A percentile compares a stretch with the other conserved stretches of the same genome.
These are phyloP conservation scores for Bubo blakistoni DNA, from an alignment of 2,113 vertebrate species.

Conservation along the genomic window DNA sequence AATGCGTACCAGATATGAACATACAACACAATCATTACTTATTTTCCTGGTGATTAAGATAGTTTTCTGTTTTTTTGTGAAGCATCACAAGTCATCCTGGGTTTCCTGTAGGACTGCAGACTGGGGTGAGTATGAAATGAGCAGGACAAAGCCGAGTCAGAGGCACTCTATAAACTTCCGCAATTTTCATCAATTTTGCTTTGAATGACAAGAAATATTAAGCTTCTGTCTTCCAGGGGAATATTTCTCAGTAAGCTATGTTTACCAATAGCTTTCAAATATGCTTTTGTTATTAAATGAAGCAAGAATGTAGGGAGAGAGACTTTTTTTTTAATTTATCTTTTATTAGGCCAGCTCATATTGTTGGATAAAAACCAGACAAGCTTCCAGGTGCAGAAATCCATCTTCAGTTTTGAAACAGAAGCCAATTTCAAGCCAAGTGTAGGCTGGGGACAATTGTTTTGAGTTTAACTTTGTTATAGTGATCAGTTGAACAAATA, in stretches of 20 bases:
- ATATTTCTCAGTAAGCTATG: background rate
- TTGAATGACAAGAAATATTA: background rate
- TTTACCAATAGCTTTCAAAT: slow-evolving; percentile 1
- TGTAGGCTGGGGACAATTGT: background rate
- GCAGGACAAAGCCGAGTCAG: background rate
- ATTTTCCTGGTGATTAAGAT: background rate
- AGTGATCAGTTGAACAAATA: background rate
- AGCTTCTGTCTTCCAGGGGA: background rate
- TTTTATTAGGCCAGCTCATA: background rate
- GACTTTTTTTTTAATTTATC: background rate
- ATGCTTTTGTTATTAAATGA: background rate
- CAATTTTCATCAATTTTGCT: slow-evolving; percentile 7
- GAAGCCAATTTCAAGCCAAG: background rate
- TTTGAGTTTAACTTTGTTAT: slow-evolving; percentile 12
- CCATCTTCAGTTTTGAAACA: background rate
- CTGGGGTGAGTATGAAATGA: background rate
- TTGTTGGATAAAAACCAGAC: background rate
- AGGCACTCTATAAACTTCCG: background rate
- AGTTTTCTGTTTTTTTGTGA: background rate
- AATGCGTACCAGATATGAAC: background rate
- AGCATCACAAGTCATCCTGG: background rate
- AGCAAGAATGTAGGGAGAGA: background rate
- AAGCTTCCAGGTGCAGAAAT: slow-evolving; percentile 6
- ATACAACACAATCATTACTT: background rate
- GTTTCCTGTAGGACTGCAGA: background rate